These are phyloP conservation scores for Trogon melanurus DNA, from an alignment of 2,113 vertebrate species.

Conservation along the genomic window DNA sequence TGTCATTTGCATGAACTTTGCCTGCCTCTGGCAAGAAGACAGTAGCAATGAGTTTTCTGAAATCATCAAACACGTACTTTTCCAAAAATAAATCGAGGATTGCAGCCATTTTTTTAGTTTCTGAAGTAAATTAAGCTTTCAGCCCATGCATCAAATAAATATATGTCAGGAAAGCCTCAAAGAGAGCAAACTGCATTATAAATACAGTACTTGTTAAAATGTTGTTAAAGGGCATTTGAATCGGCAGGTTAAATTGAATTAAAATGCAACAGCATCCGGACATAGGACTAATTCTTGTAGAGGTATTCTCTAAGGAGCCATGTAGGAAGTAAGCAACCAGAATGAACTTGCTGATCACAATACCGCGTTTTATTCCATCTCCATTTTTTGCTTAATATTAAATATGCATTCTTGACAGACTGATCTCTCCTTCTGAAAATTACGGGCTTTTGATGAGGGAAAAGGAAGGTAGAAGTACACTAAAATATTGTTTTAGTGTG, in stretches of 20 bases:
- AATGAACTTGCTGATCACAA: not conserved
- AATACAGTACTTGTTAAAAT: not conserved
- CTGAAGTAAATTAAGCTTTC: conserved; percentile 26
- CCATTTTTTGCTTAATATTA: not conserved
- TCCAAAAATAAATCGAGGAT: conserved; percentile 22
- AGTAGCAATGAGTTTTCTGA: conserved; percentile 15
- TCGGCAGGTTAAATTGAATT: not conserved
- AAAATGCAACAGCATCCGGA: not conserved
- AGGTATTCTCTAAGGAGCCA: not conserved
- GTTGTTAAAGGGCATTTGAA: conserved; percentile 31
- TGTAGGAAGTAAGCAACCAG: not conserved
- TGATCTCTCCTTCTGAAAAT: not conserved
- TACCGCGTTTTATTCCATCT: not conserved
- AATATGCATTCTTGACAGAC: not conserved
- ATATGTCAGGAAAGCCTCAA: not conserved
- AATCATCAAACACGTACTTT: conserved; percentile 35
- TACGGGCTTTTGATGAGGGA: not conserved
- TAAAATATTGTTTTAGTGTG: not conserved
- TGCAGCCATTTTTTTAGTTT: not conserved
- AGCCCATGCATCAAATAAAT: not conserved
- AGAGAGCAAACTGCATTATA: not conserved
- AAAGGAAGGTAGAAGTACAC: not conserved
- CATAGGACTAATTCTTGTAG: not conserved
- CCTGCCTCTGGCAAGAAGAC: conserved; percentile 22
- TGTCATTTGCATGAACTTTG: conserved; percentile 47